These are phyloP conservation scores for Phaethornis superciliosus DNA, from an alignment of 2,113 vertebrate genomes.

Conservation along the genomic window DNA sequence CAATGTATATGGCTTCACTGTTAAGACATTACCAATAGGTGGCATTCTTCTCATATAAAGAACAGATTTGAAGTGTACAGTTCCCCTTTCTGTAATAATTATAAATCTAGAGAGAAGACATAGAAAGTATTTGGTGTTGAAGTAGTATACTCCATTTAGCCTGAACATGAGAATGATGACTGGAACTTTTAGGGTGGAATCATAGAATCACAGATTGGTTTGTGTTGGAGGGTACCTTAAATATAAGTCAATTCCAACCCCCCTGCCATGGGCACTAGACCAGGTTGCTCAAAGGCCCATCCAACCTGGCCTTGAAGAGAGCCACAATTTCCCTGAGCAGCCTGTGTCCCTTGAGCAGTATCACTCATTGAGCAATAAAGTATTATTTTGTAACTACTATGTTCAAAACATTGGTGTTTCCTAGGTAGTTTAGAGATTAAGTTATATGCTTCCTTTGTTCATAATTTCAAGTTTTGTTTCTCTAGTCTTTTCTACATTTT, in stretches of 20 bases:
- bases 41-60: neutral
- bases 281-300: too few relatives aligned
- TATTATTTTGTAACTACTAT: neutral
- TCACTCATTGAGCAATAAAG: neutral
- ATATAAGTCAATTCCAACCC: too few relatives aligned
- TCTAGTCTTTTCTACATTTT: neutral
- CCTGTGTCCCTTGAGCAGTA: neutral
- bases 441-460: neutral
- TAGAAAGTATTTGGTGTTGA: neutral
- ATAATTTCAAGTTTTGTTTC: neutral
- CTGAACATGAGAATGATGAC: neutral
- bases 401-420: neutral
- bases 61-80: neutral
- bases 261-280: too few relatives aligned
- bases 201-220: too few relatives aligned
- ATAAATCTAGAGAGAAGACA: neutral
- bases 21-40: fast-evolving
- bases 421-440: neutral
- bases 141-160: neutral
- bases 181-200: neutral
- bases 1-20: neutral
- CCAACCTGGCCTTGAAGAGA: too few relatives aligned
- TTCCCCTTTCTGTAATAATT: neutral
- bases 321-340: too few relatives aligned
- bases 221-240: too few relatives aligned